Conservation (phyloP, 92 coral and sea anemone species). For the Micromussa lordhowensis region DNA sequence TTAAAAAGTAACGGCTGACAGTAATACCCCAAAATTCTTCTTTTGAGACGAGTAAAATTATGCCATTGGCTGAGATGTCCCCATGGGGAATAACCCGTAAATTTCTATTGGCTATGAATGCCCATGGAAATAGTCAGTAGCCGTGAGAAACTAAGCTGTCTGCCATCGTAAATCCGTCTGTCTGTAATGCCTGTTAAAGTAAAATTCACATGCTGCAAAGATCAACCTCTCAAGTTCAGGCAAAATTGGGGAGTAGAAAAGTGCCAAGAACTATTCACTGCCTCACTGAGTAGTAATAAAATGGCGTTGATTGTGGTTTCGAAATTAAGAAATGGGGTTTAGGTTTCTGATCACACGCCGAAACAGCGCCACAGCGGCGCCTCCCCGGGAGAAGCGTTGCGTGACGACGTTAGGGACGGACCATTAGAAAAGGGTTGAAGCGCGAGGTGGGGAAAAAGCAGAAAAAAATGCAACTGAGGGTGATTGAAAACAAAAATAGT, state of each 20-base stretch:
- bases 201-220: neutral
- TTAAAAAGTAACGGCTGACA: neutral
- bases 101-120: slow-evolving; percentile 2
- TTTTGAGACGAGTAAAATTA: slow-evolving; percentile 1
- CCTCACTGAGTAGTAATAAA: slow-evolving; percentile 13
- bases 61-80: slow-evolving; percentile 4
- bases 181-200: neutral
- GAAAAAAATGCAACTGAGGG: too few species aligned
- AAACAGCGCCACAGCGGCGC: neutral
- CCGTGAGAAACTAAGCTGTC: slow-evolving; percentile 2
- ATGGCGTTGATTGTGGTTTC: neutral
- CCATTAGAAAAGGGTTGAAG: neutral
- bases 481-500: too few species aligned
- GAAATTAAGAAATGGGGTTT: neutral
- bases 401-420: slow-evolving; percentile 1
- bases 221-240: neutral
- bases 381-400: slow-evolving; percentile 7
- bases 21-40: neutral
- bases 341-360: slow-evolving; percentile 11
- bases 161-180: slow-evolving; percentile 2
- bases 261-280: slow-evolving; percentile 17
- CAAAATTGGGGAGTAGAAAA: slow-evolving; percentile 10
- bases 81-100: slow-evolving; percentile 8
- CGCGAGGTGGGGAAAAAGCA: too few species aligned
- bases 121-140: slow-evolving; percentile 3